Conservation (phyloP, 2,113 vertebrate species). For the Petaurus breviceps region DNA sequence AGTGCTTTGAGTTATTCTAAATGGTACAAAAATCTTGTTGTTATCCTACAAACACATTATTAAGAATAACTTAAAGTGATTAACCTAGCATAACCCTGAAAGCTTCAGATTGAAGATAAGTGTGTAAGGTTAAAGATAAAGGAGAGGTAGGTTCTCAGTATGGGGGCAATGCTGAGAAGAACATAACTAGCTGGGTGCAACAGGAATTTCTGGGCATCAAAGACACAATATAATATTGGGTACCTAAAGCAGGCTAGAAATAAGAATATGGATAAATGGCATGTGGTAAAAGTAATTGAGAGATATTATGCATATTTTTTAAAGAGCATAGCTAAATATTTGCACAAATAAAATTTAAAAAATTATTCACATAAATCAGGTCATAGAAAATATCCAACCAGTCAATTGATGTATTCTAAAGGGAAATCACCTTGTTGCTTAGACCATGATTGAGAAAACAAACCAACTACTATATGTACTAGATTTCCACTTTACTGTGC, state of each 20-base stretch:
- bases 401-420: background rate
- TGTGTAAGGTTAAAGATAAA: background rate
- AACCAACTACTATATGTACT: background rate
- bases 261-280: background rate
- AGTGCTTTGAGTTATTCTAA: background rate
- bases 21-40: background rate
- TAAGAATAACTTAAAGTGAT: background rate
- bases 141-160: background rate
- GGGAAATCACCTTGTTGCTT: background rate
- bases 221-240: background rate
- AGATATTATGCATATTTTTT: background rate
- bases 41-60: background rate
- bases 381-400: background rate
- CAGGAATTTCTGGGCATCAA: background rate
- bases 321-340: background rate
- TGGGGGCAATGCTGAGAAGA: background rate
- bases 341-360: background rate
- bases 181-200: background rate
- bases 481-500: background rate
- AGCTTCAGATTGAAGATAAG: background rate
- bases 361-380: background rate
- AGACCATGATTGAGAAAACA: background rate
- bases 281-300: background rate
- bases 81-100: background rate
- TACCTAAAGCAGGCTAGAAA: background rate